A percentile compares a stretch with the other conserved stretches of the same genome.
These are phyloP conservation scores for Adoxophyes honmai DNA, from an alignment of 1,140 invertebrate genomes.

Conservation along the genomic window DNA sequence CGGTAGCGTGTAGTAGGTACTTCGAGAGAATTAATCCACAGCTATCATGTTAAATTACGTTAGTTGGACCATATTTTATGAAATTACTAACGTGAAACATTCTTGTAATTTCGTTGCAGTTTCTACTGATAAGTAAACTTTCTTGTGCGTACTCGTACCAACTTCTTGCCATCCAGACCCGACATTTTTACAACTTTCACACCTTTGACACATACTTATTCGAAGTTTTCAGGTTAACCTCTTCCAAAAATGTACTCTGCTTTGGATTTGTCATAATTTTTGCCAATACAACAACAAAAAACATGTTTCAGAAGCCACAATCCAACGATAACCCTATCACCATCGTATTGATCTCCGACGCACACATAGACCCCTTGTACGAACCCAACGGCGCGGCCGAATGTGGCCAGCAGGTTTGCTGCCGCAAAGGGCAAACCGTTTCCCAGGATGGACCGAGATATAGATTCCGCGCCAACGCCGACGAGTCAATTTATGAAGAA, in stretches of 20 bases:
- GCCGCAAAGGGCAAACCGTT: conserved; percentile 78
- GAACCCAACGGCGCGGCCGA: conserved; percentile 79
- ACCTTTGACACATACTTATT: not conserved
- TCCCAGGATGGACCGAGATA: conserved; percentile 16
- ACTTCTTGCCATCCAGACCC: not conserved
- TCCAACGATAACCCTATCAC: conserved; percentile 41
- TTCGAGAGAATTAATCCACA: too few relatives aligned
- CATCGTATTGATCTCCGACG: conserved; percentile 87
- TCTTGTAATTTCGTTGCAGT: too few relatives aligned
- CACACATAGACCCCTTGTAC: conserved; percentile 89
- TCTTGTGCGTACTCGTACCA: too few relatives aligned
- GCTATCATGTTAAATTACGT: too few relatives aligned
- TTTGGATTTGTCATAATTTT: too few relatives aligned
- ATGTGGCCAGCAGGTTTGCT: conserved; percentile 89
- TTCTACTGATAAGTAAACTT: too few relatives aligned
- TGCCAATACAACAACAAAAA: too few relatives aligned
- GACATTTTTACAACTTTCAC: not conserved
- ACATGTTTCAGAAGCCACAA: conserved; percentile 17
- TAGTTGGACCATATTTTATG: too few relatives aligned
- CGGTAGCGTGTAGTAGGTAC: too few relatives aligned
- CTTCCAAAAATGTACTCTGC: too few relatives aligned
- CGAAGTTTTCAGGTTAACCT: not conserved
- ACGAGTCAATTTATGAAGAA: conserved; percentile 33
- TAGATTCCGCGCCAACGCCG: conserved; percentile 15
- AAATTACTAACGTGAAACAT: too few relatives aligned